Base-by-base conservation (phyloP, 2,888 invertebrate species). In the Synergus gifuensis region DNA sequence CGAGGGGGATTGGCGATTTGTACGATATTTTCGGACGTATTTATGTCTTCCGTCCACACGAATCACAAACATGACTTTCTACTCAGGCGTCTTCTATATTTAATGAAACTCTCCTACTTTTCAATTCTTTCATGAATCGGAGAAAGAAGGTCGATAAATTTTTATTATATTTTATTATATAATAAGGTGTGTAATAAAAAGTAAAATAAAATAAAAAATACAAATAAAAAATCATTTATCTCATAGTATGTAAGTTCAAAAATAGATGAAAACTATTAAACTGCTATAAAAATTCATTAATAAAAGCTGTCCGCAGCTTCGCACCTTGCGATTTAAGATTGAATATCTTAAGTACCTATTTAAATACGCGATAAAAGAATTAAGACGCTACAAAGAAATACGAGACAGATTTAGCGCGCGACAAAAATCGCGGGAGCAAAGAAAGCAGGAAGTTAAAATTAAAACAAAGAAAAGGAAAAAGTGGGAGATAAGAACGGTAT, bases 1-100 rank as follows among this genome's bases (percentile, higher is more conserved):
- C 86, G 83, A 84, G 85, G 85, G 84, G 85, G 86, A 88, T 89
- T 87, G 88, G 85, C 88, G 90, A 90, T 90, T 90, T 89, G 89
- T 88, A 87, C 87, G 86, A 82, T 82, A 87, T 86, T 88, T 87
- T 87, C 86, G 85, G 86, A 87, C 86, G 86, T 90, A 90, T 91
- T 90, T 91, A 90, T 88, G 89, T 88, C 83, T 85, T 86, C 81
- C 83, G 80, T 77, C 76, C 79, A 76, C 84, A 81, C 83, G 81
- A 79, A 83, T 83, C 81, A 79, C 79, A 81, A 80, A 79, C 79
- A 79, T 40, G 79, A 79, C 60, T 79, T 81, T 80, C 77, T 77
- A 73, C 78, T 78, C 42, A 79, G 58, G 81, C 62, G 73, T 81
- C 81, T n/a, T 73, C 18, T 73, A 73, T 73, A 54, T 73, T 73